A percentile compares a stretch with the other conserved stretches of the same genome.
These are phyloP conservation scores for Rutilus rutilus DNA, from an alignment of 2,113 vertebrate genomes.

Conservation along the genomic window DNA sequence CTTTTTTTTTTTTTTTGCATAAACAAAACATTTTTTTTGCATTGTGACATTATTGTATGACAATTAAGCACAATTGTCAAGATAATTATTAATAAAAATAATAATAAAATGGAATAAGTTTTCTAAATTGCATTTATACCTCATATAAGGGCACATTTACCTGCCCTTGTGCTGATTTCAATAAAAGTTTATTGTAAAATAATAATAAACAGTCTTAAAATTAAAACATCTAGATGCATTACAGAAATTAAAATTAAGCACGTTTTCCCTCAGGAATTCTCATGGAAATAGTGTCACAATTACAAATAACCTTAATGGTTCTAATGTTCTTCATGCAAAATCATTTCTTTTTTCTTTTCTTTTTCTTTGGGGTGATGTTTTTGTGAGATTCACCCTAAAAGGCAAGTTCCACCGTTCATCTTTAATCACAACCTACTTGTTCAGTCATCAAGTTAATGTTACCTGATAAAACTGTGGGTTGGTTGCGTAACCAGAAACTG, in stretches of 20 bases:
- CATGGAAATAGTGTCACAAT: constrained; percentile 15
- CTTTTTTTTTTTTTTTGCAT: not conserved
- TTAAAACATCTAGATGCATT: not conserved
- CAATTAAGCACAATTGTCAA: too few relatives aligned
- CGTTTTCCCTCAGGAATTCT: not conserved
- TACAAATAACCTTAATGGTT: not conserved
- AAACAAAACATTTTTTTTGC: not conserved
- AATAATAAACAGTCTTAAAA: not conserved
- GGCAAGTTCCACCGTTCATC: constrained; percentile 26
- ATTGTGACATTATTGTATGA: constrained; percentile 2
- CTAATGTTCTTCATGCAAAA: not conserved
- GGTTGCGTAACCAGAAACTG: constrained; percentile 12
- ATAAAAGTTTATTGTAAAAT: not conserved
- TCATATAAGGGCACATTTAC: not conserved
- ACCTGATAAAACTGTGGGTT: constrained; percentile 26
- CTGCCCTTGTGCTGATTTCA: not conserved
- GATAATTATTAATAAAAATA: too few relatives aligned
- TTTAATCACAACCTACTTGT: constrained; percentile 1
- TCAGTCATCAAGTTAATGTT: constrained; percentile 22
- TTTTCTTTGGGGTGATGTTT: not conserved
- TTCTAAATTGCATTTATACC: too few relatives aligned
- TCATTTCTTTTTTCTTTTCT: too few relatives aligned
- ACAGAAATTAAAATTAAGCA: not conserved
- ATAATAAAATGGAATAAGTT: too few relatives aligned
- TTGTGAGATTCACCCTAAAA: constrained; percentile 33